phyloP scores from a whole-genome alignment of 1,140 invertebrate species.

The Teleogryllus occipitalis region DNA sequence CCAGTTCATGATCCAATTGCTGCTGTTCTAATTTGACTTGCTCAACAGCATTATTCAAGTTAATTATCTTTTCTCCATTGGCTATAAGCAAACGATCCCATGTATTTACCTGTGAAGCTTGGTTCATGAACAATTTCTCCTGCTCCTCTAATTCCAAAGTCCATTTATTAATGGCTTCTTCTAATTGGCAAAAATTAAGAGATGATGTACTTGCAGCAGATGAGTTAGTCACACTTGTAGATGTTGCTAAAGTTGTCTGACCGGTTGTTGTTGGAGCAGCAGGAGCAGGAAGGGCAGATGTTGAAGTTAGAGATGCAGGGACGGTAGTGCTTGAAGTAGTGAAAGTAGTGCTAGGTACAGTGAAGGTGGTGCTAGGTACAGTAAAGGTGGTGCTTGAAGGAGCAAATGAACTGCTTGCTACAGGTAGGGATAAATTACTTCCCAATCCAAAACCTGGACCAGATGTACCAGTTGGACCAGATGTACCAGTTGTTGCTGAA shows the following conservation, averaged over 20 bases:
- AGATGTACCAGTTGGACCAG: no score
- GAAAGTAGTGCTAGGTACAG: no score
- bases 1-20: slow-evolving; percentile 84
- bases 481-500: no score
- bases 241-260: background rate
- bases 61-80: slow-evolving; percentile 78
- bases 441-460: no score
- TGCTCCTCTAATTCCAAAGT: slow-evolving; percentile 87
- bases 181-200: slow-evolving; percentile 80
- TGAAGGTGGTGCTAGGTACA: no score
- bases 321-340: no score
- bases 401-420: no score
- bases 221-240: slow-evolving; percentile 28
- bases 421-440: no score
- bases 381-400: no score
- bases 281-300: no score
- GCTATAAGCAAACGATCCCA: slow-evolving; percentile 86
- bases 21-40: slow-evolving; percentile 82
- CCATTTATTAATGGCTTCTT: slow-evolving; percentile 95
- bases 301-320: no score
- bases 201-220: slow-evolving; percentile 37
- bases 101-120: slow-evolving; percentile 88
- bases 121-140: slow-evolving; percentile 86
- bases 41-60: slow-evolving; percentile 75
- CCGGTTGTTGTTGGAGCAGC: no score